Conservation (phyloP, 2,797 vertebrate species). For the Aplochiton taeniatus region DNA sequence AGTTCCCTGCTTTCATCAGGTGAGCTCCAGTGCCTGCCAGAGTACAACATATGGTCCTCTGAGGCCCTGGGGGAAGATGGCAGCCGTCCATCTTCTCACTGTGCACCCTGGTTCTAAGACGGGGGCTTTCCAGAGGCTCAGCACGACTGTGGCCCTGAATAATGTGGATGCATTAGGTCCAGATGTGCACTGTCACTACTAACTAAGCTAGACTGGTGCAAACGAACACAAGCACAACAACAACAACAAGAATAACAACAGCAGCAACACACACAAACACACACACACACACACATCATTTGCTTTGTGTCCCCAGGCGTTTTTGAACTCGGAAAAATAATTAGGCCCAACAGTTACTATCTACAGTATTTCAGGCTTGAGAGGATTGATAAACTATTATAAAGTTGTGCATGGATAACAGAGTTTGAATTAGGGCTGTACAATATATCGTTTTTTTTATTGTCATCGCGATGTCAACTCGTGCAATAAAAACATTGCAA, state of each 20-base stretch:
- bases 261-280: constrained; percentile 1
- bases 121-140: constrained; percentile 24
- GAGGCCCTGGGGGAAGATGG: not conserved
- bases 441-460: no score
- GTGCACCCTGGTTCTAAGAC: constrained; percentile 13
- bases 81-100: not conserved
- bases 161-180: constrained; percentile 30
- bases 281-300: not conserved
- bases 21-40: not conserved
- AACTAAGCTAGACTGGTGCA: no score
- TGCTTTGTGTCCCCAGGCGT: not conserved
- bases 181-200: not conserved
- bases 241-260: no score
- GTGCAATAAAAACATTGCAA: no score
- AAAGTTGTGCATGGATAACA: no score
- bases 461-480: no score
- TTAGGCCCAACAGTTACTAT: no score
- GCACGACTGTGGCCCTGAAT: constrained; percentile 32
- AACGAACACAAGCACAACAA: no score
- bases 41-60: not conserved
- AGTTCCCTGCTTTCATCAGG: not conserved
- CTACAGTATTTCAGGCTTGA: no score
- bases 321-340: no score
- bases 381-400: no score
- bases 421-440: no score